Conservation (phyloP, 2,888 invertebrate genomes). For the Scelioninae gen. 1 region DNA sequence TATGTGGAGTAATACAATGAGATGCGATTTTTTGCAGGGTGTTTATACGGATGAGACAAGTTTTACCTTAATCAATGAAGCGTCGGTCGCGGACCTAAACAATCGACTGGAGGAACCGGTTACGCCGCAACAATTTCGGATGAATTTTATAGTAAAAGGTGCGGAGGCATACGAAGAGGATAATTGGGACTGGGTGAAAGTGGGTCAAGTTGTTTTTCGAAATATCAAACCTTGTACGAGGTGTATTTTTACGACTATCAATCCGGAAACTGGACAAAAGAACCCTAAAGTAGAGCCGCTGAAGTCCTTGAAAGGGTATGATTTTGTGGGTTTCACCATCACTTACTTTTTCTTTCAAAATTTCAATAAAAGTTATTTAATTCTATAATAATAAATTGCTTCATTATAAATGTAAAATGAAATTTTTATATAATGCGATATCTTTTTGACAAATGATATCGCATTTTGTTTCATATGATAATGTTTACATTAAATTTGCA, state of each 20-base stretch:
- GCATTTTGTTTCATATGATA: too few species aligned
- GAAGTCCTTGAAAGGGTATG: constrained; percentile 87
- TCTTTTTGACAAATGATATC: too few species aligned
- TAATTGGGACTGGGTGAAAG: constrained; percentile 89
- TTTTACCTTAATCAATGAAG: constrained; percentile 88
- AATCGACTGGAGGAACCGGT: constrained; percentile 86
- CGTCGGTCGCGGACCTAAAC: constrained; percentile 89
- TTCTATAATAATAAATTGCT: background rate
- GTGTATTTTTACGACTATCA: constrained; percentile 90
- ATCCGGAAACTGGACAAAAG: constrained; percentile 88
- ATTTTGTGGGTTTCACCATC: constrained; percentile 22
- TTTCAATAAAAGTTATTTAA: background rate
- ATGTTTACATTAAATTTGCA: too few species aligned
- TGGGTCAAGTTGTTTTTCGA: constrained; percentile 88
- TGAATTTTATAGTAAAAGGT: constrained; percentile 88
- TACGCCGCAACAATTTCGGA: constrained; percentile 87
- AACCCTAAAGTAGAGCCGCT: constrained; percentile 87
- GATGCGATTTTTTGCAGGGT: constrained; percentile 84
- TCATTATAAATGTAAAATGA: too few species aligned
- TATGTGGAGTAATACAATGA: background rate
- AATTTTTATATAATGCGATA: too few species aligned
- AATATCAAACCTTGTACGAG: constrained; percentile 88
- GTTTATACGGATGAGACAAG: constrained; percentile 88
- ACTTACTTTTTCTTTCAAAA: too few species aligned
- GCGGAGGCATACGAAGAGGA: constrained; percentile 88